Evolutionary conservation across 2,113 vertebrate species (phyloP), one percentile per base, ranked within the genome.

Genomic region (Typhlomys cinereus): DNA sequence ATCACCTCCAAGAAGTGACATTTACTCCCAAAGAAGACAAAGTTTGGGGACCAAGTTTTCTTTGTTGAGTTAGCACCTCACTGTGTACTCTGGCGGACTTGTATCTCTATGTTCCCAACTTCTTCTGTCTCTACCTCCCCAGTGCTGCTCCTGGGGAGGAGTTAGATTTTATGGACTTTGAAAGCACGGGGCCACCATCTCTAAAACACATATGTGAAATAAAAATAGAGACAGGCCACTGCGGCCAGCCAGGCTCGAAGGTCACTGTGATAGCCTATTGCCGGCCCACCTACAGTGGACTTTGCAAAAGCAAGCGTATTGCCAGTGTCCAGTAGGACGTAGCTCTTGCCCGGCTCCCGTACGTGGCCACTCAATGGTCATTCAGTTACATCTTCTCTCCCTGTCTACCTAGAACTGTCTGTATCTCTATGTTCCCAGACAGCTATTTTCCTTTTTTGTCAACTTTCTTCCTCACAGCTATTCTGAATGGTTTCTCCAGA

Each of bases 201-300:
- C 62, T 34, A 13, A 34, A 13, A 13, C 7, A 7, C 20, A 0
- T 36, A 0, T 21, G 0, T 21, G 66, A 57, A 18, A 18, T 14
- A 23, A 52, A 62, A n/a, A 11, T 78, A 13, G 9, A 11, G 39
- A 29, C 25, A 34, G 52, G 27, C 9, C 39, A 12, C 57, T 66
- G 20, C 39, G 25, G n/a, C 29, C 41, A 41, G 14, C 12, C 5
- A 61, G n/a, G 11, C 36, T 31, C 81, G 50, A 13, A 86, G 62
- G 67, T 59, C 18, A 9, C 25, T 31, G 3, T 17, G 25, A 50
- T 48, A 67, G 14, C 59, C 21, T 67, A 15, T n/a, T 5, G 17
- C 11, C 7, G 25, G 3, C 46, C 17, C 70, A 1, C 41, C 36
- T 17, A 6, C 0, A 1, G 5, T 7, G 4, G 21, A 6, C 52